Base-by-base conservation (phyloP, 2,113 vertebrate species). In the Lasiurus borealis region DNA sequence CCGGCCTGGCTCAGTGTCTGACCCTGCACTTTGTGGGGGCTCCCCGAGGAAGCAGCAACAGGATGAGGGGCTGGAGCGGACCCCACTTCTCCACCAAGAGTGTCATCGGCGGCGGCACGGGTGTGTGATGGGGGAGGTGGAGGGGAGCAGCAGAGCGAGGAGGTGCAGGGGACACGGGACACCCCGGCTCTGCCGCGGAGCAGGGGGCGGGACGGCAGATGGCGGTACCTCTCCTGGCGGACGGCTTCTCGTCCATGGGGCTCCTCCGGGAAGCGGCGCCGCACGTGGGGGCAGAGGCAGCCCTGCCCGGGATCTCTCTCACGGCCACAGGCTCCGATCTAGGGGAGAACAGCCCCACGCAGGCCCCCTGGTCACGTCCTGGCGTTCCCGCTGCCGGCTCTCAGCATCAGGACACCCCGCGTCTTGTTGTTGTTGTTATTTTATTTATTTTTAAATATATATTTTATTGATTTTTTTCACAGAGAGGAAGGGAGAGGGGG, bases 171-270 rank as follows among this genome's bases (percentile, higher is more conserved):
- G 62, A 6, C 34, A 5, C 40, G 36, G 59, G 50, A 59, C 13
- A 3, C 64, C 3, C 3, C 9, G 5, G n/a, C 36, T 5, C 40
- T 40, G 3, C 5, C 40, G 3, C 40, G 40, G 40, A 5, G 40
- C 40, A 5, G 40, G 3, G 40, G 40, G 40, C 40, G 40, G 10
- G 11, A 3, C 16, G 23, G n/a, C 12, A 50, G 7, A 6, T 40
- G 18, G 1, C 34, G 29, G 88, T 96, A 97, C 97, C 95, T 96
- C 88, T 96, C 76, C 34, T 82, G 29, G 87, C 27, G 15, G 93
- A 54, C 9, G 90, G 62, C 77, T 93, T 96, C 92, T 81, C 11
- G 8, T 96, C 96, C 96, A 97, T 96, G 85, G 94, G 91, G 90
- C 90, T 95, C 75, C 81, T 93, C 54, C 21, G 50, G 87, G 81